Percentiles rank a stretch among this genome's conserved stretches.
These are phyloP conservation scores for Anableps anableps DNA, from an alignment of 2,797 vertebrate species.

Conservation along the genomic window DNA sequence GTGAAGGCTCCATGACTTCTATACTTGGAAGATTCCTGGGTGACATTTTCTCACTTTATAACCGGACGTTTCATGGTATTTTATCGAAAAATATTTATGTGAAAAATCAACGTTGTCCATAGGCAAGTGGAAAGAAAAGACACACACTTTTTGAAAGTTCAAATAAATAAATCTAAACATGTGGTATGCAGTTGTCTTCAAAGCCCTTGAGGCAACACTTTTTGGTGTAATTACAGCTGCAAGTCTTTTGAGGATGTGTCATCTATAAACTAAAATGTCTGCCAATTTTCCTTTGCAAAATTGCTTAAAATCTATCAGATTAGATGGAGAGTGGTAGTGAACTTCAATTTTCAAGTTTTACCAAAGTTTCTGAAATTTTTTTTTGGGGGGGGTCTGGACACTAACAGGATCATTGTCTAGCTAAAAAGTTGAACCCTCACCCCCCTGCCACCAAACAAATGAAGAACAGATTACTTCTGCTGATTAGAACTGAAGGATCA, in stretches of 20 bases:
- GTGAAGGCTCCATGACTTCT: not conserved
- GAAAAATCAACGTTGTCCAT: not conserved
- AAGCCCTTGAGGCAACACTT: not conserved
- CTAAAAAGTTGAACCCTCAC: not conserved
- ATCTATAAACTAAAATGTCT: not conserved
- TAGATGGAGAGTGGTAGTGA: not conserved
- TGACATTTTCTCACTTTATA: not conserved
- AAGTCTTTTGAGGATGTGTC: not conserved
- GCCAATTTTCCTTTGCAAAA: not conserved
- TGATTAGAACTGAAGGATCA: not conserved
- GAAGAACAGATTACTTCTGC: not conserved
- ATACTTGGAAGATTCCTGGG: too few species aligned
- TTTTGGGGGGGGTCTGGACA: not conserved
- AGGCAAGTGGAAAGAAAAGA: not conserved
- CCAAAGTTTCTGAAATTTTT: not conserved
- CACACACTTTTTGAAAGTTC: not conserved
- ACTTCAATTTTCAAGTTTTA: not conserved
- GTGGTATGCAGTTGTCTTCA: not conserved
- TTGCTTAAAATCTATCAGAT: not conserved
- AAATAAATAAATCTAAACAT: not conserved
- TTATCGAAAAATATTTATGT: not conserved
- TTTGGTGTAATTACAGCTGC: not conserved
- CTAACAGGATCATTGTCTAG: not conserved
- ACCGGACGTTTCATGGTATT: not conserved
- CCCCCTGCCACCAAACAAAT: not conserved